A percentile compares a stretch with the other conserved stretches of the same genome.
These are phyloP conservation scores for Cyanistes caeruleus DNA, from an alignment of 2,113 vertebrate genomes.

Conservation along the genomic window DNA sequence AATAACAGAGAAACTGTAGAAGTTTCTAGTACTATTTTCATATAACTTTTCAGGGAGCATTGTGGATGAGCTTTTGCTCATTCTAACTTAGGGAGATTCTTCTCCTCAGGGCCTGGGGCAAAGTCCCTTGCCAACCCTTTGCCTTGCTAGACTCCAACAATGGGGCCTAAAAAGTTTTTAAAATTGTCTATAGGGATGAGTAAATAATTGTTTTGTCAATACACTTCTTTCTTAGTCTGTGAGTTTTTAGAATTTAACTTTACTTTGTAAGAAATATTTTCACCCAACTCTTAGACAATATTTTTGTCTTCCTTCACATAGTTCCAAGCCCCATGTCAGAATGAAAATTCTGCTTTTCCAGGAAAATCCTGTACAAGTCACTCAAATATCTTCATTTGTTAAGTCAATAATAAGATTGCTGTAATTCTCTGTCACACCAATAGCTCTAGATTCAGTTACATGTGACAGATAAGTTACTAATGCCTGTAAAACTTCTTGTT, in stretches of 20 bases:
- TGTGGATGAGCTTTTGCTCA: too few relatives aligned
- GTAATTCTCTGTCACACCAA: not conserved
- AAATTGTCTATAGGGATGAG: not conserved
- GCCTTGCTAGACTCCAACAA: too few relatives aligned
- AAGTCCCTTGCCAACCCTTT: too few relatives aligned
- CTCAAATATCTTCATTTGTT: not conserved
- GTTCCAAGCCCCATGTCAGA: not conserved
- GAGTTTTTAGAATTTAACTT: not conserved
- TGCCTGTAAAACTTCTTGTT: not conserved
- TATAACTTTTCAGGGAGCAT: too few relatives aligned
- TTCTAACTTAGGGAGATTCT: too few relatives aligned
- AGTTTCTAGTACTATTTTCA: too few relatives aligned
- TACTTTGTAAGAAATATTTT: not conserved
- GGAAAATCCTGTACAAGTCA: not conserved
- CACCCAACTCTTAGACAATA: not conserved
- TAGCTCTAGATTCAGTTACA: not conserved
- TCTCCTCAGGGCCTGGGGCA: too few relatives aligned
- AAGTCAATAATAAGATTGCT: not conserved
- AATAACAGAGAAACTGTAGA: too few relatives aligned
- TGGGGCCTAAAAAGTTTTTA: not conserved
- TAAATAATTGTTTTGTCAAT: not conserved
- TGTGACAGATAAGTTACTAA: not conserved
- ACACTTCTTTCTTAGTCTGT: not conserved
- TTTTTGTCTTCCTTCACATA: not conserved
- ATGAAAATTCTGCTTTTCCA: not conserved